These are phyloP conservation scores for Operophtera brumata DNA, from an alignment of 2,888 invertebrate genomes.

Conservation along the genomic window DNA sequence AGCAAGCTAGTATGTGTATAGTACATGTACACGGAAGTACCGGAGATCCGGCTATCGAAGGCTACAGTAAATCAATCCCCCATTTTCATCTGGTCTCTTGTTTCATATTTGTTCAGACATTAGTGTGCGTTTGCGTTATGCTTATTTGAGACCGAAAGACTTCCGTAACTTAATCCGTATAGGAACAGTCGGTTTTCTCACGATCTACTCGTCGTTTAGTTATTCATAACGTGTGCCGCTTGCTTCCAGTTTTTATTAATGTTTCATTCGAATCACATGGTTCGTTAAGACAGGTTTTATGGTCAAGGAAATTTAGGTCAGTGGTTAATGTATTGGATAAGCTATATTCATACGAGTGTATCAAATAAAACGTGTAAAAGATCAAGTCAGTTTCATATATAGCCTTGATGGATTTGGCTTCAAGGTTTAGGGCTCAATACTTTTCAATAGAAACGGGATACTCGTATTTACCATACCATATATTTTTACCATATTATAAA, in stretches of 20 bases:
- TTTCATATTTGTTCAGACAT: conserved; percentile 61
- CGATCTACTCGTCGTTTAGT: conserved; percentile 39
- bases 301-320: conserved; percentile 30
- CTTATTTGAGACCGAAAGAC: conserved; percentile 44
- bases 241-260: conserved; percentile 36
- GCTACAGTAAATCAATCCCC: conserved; percentile 61
- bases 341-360: conserved; percentile 23
- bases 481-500: too few relatives aligned
- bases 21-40: conserved; percentile 25
- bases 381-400: conserved; percentile 13
- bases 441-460: too few relatives aligned
- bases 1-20: conserved; percentile 17
- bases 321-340: conserved; percentile 34
- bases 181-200: conserved; percentile 37
- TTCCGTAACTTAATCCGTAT: conserved; percentile 45
- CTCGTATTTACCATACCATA: too few relatives aligned
- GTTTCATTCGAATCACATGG: conserved; percentile 35
- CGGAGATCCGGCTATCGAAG: conserved; percentile 49
- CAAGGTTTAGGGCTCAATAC: neutral
- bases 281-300: conserved; percentile 35
- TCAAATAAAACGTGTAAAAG: conserved; percentile 22
- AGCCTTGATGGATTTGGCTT: conserved; percentile 16
- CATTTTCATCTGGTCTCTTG: conserved; percentile 53
- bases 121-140: conserved; percentile 50
- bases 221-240: conserved; percentile 40